Percentiles rank a stretch among this genome's conserved stretches.
Conservation (phyloP, 2,113 vertebrate species). For the Otocyon megalotis region DNA sequence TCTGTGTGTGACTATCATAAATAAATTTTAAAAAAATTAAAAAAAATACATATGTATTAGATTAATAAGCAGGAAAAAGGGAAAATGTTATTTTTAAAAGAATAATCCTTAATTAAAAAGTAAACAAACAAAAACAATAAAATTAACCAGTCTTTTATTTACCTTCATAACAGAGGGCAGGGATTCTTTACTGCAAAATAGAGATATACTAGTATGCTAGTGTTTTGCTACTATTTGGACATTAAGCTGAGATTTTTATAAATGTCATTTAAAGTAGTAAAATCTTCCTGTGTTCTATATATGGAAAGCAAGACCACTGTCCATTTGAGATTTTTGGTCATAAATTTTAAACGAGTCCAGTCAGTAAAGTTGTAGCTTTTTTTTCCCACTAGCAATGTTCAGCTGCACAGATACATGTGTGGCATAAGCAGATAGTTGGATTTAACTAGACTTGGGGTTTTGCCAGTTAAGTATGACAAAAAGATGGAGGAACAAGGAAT, state of each 20-base stretch:
- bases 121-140: conserved; percentile 6
- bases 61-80: conserved; percentile 1
- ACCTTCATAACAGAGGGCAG: background rate
- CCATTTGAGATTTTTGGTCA: conserved; percentile 3
- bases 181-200: background rate
- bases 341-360: background rate
- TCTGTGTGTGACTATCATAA: too few relatives aligned
- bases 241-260: background rate
- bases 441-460: background rate
- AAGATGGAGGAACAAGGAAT: background rate
- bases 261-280: background rate
- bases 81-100: background rate
- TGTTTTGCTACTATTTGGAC: background rate
- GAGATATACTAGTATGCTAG: background rate
- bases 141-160: background rate
- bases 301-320: background rate
- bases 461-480: background rate
- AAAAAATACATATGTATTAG: background rate
- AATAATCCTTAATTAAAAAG: conserved; percentile 33
- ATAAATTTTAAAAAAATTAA: too few relatives aligned
- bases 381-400: background rate
- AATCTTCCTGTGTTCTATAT: background rate
- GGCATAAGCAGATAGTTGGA: background rate
- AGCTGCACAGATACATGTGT: background rate
- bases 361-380: background rate